Conservation (phyloP, 1,140 invertebrate genomes). For the Procambarus clarkii region DNA sequence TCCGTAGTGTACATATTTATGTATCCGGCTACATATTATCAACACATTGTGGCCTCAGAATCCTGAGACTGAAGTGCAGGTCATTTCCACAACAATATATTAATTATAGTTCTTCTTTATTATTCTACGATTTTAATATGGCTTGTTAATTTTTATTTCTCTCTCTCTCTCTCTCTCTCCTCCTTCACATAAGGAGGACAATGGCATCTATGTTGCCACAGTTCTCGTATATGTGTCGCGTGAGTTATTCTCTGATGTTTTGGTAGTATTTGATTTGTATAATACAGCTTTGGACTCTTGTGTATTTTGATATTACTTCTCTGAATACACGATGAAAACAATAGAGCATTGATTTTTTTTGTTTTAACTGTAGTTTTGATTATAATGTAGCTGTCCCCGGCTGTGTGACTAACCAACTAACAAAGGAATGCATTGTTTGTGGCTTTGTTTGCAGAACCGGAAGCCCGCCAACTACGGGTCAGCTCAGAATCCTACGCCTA, state of each 20-base stretch:
- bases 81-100: conserved; percentile 50
- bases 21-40: background rate
- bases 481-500: conserved; percentile 68
- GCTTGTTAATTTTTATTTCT: background rate
- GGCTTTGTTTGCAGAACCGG: conserved; percentile 65
- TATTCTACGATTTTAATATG: conserved; percentile 12
- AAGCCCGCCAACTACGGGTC: conserved; percentile 61
- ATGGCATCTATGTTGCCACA: conserved; percentile 74
- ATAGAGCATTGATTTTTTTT: background rate
- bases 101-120: conserved; percentile 22
- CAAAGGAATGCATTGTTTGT: conserved; percentile 52
- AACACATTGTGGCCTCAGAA: too few species aligned
- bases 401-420: conserved; percentile 57
- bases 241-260: conserved; percentile 71
- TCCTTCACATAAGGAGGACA: conserved; percentile 70
- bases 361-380: conserved; percentile 22
- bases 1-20: background rate
- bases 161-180: conserved; percentile 51
- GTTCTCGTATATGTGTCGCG: conserved; percentile 74
- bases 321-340: conserved; percentile 6
- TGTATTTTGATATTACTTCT: conserved; percentile 28
- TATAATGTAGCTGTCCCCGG: background rate
- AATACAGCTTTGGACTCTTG: conserved; percentile 6
- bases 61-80: conserved; percentile 8
- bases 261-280: conserved; percentile 33